Percentiles rank a stretch among this genome's conserved stretches.
Conservation (phyloP, 2,113 vertebrate genomes). For the Panthera uncia region DNA sequence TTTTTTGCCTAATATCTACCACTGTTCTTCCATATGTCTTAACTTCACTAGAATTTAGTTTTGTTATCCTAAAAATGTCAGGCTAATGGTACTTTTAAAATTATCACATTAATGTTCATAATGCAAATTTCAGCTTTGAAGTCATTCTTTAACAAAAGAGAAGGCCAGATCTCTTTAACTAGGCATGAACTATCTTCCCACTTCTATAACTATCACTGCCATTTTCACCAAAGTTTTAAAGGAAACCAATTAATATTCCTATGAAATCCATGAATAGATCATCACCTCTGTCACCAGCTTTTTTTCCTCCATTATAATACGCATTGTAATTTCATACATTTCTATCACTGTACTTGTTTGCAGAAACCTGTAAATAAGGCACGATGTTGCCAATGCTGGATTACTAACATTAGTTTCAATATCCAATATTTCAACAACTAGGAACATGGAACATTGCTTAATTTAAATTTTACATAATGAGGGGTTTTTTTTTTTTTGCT, state of each 20-base stretch:
- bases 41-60: conserved; percentile 67
- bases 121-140: conserved; percentile 78
- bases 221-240: conserved; percentile 70
- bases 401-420: conserved; percentile 48
- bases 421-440: not conserved
- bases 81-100: conserved; percentile 70
- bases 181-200: conserved; percentile 62
- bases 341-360: not conserved
- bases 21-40: conserved; percentile 62
- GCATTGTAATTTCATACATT: conserved; percentile 31
- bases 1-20: conserved; percentile 57
- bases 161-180: conserved; percentile 72
- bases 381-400: not conserved
- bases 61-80: conserved; percentile 70
- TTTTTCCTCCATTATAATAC: conserved; percentile 20
- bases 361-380: conserved; percentile 39
- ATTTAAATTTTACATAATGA: conserved; percentile 49
- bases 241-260: conserved; percentile 72
- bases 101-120: conserved; percentile 72
- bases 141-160: conserved; percentile 76
- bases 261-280: conserved; percentile 53
- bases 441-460: conserved; percentile 39
- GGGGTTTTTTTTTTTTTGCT: not conserved
- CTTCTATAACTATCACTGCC: conserved; percentile 58
- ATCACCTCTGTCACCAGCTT: conserved; percentile 57